A percentile compares a stretch with the other conserved stretches of the same genome.
These are phyloP conservation scores for Drosophila trapezifrons DNA, from an alignment of 1,140 invertebrate genomes.

Conservation along the genomic window DNA sequence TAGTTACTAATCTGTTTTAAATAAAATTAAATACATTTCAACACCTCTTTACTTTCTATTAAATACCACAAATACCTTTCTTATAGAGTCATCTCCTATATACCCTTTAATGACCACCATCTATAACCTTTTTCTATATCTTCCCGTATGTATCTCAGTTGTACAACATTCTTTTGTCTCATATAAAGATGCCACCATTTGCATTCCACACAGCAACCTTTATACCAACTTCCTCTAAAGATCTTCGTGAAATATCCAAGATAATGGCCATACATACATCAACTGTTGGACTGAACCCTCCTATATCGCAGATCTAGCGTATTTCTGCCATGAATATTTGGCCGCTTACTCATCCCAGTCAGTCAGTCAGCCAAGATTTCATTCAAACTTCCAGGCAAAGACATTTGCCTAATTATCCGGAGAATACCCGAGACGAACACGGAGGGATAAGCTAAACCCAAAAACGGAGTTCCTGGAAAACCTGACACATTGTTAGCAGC, in stretches of 20 bases:
- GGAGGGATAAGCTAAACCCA: slow-evolving; percentile 22
- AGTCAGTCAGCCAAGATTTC: slow-evolving; percentile 16
- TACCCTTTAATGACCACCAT: slow-evolving; percentile 3
- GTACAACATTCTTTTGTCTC: slow-evolving; percentile 36
- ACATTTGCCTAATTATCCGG: slow-evolving; percentile 52
- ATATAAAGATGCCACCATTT: slow-evolving; percentile 31
- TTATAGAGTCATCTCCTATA: slow-evolving; percentile 34
- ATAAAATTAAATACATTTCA: neutral
- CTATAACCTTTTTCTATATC: slow-evolving; percentile 26
- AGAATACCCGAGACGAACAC: slow-evolving; percentile 10
- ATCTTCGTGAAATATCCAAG: slow-evolving; percentile 36
- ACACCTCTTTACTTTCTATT: slow-evolving; percentile 3
- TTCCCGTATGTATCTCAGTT: slow-evolving; percentile 16
- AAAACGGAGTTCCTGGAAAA: slow-evolving; percentile 66
- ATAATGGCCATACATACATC: slow-evolving; percentile 29
- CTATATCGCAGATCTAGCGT: slow-evolving; percentile 46
- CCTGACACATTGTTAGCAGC: slow-evolving; percentile 77
- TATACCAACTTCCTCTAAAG: slow-evolving; percentile 28
- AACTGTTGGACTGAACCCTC: slow-evolving; percentile 2
- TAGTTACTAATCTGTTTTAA: neutral
- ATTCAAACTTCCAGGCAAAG: slow-evolving; percentile 39
- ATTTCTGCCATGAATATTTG: slow-evolving; percentile 44
- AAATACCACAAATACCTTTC: slow-evolving; percentile 3
- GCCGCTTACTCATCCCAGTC: slow-evolving; percentile 37
- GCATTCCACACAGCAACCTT: slow-evolving; percentile 30